These are phyloP conservation scores for Siniperca undulata DNA, from an alignment of 2,797 vertebrate genomes.

Conservation along the genomic window DNA sequence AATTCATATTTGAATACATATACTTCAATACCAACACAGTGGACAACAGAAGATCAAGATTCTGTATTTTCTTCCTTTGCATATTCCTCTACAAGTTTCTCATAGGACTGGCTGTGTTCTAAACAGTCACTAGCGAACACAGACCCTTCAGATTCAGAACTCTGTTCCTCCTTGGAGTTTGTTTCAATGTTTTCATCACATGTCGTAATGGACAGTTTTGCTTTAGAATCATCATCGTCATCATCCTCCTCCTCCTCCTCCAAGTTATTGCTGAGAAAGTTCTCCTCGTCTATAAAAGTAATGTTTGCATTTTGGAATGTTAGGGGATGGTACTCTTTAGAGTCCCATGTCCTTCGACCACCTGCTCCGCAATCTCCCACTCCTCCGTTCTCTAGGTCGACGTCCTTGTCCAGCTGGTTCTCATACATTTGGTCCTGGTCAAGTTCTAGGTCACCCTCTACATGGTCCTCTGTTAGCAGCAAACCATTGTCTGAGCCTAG, in stretches of 20 bases:
- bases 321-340: slow-evolving; percentile 90
- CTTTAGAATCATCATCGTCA: slow-evolving; percentile 77
- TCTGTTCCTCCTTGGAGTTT: slow-evolving; percentile 88
- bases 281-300: slow-evolving; percentile 90
- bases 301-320: slow-evolving; percentile 92
- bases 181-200: slow-evolving; percentile 88
- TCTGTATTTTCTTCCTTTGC: slow-evolving; percentile 89
- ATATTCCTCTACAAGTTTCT: slow-evolving; percentile 94
- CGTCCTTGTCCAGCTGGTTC: slow-evolving; percentile 96
- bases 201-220: slow-evolving; percentile 82
- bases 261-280: slow-evolving; percentile 82
- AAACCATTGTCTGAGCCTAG: slow-evolving; percentile 89
- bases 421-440: slow-evolving; percentile 81
- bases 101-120: slow-evolving; percentile 91
- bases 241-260: slow-evolving; percentile 72
- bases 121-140: slow-evolving; percentile 91
- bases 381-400: slow-evolving; percentile 81
- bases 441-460: slow-evolving; percentile 79
- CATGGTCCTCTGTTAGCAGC: slow-evolving; percentile 84
- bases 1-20: slow-evolving; percentile 49
- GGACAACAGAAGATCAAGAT: slow-evolving; percentile 34
- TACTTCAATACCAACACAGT: slow-evolving; percentile 35
- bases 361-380: slow-evolving; percentile 52
- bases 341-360: slow-evolving; percentile 87
- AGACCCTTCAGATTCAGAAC: slow-evolving; percentile 90